A percentile compares a stretch with the other conserved stretches of the same genome.
Conservation (phyloP, 2,797 vertebrate species). For the Mus minutoides region DNA sequence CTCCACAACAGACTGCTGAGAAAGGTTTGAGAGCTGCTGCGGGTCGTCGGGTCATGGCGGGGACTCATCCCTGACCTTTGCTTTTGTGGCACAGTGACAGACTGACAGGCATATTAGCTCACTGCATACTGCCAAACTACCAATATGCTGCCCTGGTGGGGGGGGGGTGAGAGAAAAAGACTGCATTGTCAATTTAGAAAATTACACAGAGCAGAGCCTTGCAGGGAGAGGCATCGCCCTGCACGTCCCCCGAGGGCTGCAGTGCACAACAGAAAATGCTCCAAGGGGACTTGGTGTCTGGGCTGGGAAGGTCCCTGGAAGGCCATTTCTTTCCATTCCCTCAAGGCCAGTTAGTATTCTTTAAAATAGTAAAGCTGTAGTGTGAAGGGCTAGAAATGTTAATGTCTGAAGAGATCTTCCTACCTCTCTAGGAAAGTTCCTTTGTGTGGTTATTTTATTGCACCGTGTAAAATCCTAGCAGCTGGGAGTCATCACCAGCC, state of each 20-base stretch:
- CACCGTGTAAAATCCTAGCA: neutral
- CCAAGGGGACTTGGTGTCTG: neutral
- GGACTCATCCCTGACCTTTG: slow-evolving; percentile 59
- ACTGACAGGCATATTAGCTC: slow-evolving; percentile 44
- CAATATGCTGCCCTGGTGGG: slow-evolving; percentile 33
- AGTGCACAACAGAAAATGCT: neutral
- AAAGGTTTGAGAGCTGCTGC: slow-evolving; percentile 29
- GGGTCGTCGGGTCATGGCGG: slow-evolving; percentile 66
- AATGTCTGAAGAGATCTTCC: neutral
- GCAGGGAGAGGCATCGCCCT: neutral
- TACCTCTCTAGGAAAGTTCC: neutral
- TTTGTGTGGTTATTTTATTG: slow-evolving; percentile 34
- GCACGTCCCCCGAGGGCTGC: neutral
- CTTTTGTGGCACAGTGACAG: slow-evolving; percentile 67
- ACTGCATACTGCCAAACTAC: slow-evolving; percentile 32
- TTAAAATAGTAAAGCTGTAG: slow-evolving; percentile 50
- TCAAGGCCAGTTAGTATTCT: neutral
- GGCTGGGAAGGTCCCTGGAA: neutral
- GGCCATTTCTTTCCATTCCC: slow-evolving; percentile 7
- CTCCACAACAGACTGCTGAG: slow-evolving; percentile 65
- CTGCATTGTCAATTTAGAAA: slow-evolving; percentile 63
- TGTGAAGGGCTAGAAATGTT: slow-evolving; percentile 1
- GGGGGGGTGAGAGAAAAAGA: neutral
- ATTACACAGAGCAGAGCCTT: slow-evolving; percentile 15
- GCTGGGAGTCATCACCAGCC: neutral